phyloP scores from a whole-genome alignment of 2,888 invertebrate species.

The Bombylius major region DNA sequence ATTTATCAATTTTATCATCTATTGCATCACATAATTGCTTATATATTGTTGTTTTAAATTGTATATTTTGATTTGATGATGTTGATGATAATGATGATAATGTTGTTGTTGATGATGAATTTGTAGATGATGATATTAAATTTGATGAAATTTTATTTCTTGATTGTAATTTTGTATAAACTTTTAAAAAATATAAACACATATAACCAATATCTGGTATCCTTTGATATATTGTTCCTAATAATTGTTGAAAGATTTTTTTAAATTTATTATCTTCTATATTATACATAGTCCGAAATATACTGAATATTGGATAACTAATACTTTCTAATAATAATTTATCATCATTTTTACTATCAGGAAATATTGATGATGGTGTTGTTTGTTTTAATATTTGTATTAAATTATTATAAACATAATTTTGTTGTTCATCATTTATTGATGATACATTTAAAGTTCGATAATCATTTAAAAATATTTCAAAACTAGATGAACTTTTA shows the following conservation, averaged over 20 bases:
- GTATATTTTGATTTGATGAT: conserved; percentile 38
- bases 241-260: conserved; percentile 63
- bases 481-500: conserved; percentile 31
- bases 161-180: conserved; percentile 47
- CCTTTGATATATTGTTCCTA: conserved; percentile 64
- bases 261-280: conserved; percentile 59
- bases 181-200: conserved; percentile 81
- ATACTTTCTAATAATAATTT: conserved; percentile 58
- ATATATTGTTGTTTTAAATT: conserved; percentile 75
- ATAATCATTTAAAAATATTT: conserved; percentile 33
- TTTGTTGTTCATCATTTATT: conserved; percentile 33
- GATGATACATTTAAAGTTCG: conserved; percentile 28
- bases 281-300: conserved; percentile 72
- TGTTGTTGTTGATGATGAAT: neutral
- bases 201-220: conserved; percentile 71
- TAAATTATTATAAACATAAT: conserved; percentile 34
- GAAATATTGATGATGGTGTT: conserved; percentile 35
- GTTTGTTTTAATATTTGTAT: conserved; percentile 31
- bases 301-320: conserved; percentile 71
- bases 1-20: conserved; percentile 60
- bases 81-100: conserved; percentile 14
- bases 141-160: conserved; percentile 31
- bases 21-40: conserved; percentile 74
- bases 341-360: conserved; percentile 47
- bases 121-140: neutral